phyloP scores from a whole-genome alignment of 1,140 invertebrate species.

The Trypoxylus dichotomus region DNA sequence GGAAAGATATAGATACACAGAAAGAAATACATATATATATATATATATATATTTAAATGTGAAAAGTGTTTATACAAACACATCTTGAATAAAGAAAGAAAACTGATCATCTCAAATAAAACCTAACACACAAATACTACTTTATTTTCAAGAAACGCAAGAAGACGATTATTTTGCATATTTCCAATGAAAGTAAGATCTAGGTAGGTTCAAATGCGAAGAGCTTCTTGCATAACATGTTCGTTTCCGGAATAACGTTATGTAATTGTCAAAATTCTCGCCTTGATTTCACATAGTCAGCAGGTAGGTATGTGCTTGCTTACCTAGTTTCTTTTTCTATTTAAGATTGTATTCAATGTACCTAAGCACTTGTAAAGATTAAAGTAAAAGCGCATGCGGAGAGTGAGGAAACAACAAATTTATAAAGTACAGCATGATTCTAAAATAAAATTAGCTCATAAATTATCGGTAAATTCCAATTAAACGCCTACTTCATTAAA shows the following conservation, averaged over 20 bases:
- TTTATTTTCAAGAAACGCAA: neutral
- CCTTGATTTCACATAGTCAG: neutral
- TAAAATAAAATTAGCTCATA: too few relatives aligned
- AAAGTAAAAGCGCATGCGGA: neutral
- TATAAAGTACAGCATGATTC: too few relatives aligned
- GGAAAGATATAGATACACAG: too few relatives aligned
- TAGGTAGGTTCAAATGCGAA: neutral
- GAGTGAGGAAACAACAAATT: neutral
- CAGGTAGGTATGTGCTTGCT: neutral
- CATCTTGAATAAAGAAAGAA: too few relatives aligned
- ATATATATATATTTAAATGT: too few relatives aligned
- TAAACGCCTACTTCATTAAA: too few relatives aligned
- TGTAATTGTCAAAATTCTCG: slow-evolving; percentile 15
- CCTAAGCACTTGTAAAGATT: neutral
- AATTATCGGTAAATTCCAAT: too few relatives aligned
- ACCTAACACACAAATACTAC: neutral
- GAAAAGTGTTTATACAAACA: too few relatives aligned
- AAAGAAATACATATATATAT: too few relatives aligned
- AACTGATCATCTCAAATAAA: neutral
- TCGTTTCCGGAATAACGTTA: slow-evolving; percentile 7
- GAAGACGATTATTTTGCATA: slow-evolving; percentile 4
- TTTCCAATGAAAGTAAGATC: slow-evolving; percentile 1
- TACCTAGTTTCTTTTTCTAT: neutral
- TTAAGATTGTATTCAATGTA: neutral
- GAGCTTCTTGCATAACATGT: neutral